Base-by-base conservation (phyloP, 2,113 vertebrate species). In the Glareola pratincola region DNA sequence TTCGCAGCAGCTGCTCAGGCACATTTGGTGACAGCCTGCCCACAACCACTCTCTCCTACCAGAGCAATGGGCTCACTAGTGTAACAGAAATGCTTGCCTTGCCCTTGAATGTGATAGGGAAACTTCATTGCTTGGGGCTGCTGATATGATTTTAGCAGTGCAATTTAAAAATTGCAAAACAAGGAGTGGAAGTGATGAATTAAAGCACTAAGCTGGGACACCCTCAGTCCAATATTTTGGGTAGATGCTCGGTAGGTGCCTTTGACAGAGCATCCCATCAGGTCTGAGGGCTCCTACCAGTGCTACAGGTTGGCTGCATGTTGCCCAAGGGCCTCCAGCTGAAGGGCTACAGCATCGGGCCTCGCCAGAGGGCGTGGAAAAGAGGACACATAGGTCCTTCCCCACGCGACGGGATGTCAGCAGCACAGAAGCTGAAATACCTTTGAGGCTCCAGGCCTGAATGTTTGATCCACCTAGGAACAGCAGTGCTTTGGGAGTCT, bases 391-490 rank as follows among this genome's bases (percentile, higher is more conserved):
- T 13, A 20, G 24, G 19, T 53, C 15, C 7, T 23, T 63, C 29
- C 12, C 7, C 16, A 0, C 47, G 21, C 0, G 0, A 4, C 9
- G 54, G 64, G 50, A 43, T 27, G 37, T 22, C 60, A 88, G 69
- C 24, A 74, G 45, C 32, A 19, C 0, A 6, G 36, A 50, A 37
- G 32, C 57, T 47, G 39, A 57, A 91, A 63, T 12, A 69, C 8
- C 10, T 29, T 54, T 2, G 1, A 77, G n/a, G 27, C 4, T 81
- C 64, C 41, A n/a, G 64, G 29, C 39, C 59, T 30, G 18, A 80
- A 53, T 14, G 19, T 39, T 56, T 66, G 50, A 41, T 34, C 30
- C n/a, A 75, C 30, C 14, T 22, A 53, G 22, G 47, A 78, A 50
- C 57, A 76, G 26, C 41, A 68, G 24, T 19, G 43, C 23, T 81